Conservation (phyloP, 2,888 invertebrate species). For the Caenorhabditis afra region DNA sequence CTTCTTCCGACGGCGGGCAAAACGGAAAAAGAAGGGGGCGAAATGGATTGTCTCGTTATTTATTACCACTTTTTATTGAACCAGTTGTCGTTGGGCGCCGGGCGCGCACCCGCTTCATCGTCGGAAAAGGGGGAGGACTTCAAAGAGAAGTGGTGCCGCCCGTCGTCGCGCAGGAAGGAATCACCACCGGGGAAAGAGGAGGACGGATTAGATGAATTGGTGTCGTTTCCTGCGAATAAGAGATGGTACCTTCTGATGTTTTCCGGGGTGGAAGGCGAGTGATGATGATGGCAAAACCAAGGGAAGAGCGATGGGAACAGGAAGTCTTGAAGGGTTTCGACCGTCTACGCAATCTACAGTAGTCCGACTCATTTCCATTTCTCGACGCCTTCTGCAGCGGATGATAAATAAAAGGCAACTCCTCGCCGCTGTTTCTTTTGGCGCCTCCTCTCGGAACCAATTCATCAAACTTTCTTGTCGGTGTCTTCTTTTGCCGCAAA, state of each 20-base stretch:
- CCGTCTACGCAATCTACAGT: too few relatives aligned
- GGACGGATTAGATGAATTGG: conserved; percentile 59
- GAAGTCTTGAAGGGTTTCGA: conserved; percentile 12
- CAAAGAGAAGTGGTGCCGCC: conserved; percentile 43
- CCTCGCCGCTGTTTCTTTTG: not conserved
- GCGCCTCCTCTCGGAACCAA: conserved; percentile 6
- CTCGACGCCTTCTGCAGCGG: not conserved
- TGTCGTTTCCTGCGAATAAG: conserved; percentile 22
- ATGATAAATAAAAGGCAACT: not conserved
- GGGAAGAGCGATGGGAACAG: conserved; percentile 37
- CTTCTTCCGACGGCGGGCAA: conserved; percentile 20
- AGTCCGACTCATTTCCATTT: too few relatives aligned
- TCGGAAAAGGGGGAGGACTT: conserved; percentile 27
- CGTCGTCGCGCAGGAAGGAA: not conserved
- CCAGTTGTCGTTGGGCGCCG: conserved; percentile 46
- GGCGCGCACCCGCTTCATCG: conserved; percentile 8
- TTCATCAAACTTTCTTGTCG: conserved; percentile 44
- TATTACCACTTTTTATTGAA: conserved; percentile 34
- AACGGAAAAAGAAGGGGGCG: conserved; percentile 27
- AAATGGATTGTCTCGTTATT: conserved; percentile 1
- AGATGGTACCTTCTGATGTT: conserved; percentile 44
- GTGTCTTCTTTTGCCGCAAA: conserved; percentile 25
- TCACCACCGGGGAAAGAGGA: too few relatives aligned
- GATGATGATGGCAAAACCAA: conserved; percentile 1
- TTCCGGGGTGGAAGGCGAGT: conserved; percentile 9